Conservation (phyloP, 1,140 invertebrate genomes). For the Brevipalpus yothersi region DNA sequence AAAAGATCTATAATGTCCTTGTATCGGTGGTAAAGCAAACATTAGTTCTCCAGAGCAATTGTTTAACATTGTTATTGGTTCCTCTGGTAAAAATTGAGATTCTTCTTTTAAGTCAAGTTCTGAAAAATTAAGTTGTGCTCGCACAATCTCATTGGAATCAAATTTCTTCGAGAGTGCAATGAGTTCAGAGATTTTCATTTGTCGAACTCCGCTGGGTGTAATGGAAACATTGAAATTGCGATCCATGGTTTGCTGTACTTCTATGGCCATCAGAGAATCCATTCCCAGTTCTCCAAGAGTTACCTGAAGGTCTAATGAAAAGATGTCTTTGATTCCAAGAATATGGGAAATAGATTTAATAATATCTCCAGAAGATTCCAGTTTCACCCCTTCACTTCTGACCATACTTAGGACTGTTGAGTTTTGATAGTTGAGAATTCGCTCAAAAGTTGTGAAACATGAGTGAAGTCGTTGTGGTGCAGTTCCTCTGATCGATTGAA, state of each 20-base stretch:
- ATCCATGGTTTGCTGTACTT: constrained; percentile 40
- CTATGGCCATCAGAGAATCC: constrained; percentile 89
- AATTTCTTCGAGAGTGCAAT: constrained; percentile 2
- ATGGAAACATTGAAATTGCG: constrained; percentile 9
- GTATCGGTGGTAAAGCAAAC: constrained; percentile 8
- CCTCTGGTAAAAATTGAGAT: not conserved
- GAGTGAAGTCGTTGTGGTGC: constrained; percentile 73
- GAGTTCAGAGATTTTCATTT: constrained; percentile 3
- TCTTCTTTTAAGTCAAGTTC: no score
- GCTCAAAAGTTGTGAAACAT: constrained; percentile 57
- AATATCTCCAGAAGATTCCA: constrained; percentile 19
- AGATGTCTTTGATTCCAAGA: constrained; percentile 44
- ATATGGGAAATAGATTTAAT: constrained; percentile 19
- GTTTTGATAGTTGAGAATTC: constrained; percentile 25
- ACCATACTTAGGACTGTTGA: constrained; percentile 9
- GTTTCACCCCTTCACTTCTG: constrained; percentile 24
- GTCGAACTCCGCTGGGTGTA: constrained; percentile 5
- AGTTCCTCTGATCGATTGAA: constrained; percentile 65
- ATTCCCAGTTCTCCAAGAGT: constrained; percentile 75
- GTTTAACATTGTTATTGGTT: constrained; percentile 18
- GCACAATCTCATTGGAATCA: not conserved
- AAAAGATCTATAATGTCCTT: constrained; percentile 22
- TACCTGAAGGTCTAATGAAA: constrained; percentile 42
- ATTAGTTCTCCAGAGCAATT: not conserved
- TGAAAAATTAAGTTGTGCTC: not conserved